phyloP scores from a whole-genome alignment of 2,113 vertebrate genomes.

The human region GRCh38 chr18:10983501-10984000 shows the following conservation, averaged over 20 bases:
- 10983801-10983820: background rate
- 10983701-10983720: background rate
- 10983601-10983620: fast-evolving
- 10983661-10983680: background rate
- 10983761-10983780: background rate
- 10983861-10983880: background rate
- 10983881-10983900: background rate
- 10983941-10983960: background rate
- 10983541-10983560: background rate
- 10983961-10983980: background rate
- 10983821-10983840: background rate
- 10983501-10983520: background rate
- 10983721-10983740: background rate
- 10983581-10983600: background rate
- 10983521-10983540: background rate
- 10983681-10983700: too few relatives aligned
- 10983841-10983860: too few relatives aligned
- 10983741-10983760: background rate
- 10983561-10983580: background rate
- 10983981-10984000: background rate
- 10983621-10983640: too few relatives aligned
- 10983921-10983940: background rate
- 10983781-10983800: background rate
- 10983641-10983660: background rate
- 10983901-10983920: background rate